Evolutionary conservation across 2,797 vertebrate species (phyloP).

Genomic region (Enteromius argenteus): DNA sequence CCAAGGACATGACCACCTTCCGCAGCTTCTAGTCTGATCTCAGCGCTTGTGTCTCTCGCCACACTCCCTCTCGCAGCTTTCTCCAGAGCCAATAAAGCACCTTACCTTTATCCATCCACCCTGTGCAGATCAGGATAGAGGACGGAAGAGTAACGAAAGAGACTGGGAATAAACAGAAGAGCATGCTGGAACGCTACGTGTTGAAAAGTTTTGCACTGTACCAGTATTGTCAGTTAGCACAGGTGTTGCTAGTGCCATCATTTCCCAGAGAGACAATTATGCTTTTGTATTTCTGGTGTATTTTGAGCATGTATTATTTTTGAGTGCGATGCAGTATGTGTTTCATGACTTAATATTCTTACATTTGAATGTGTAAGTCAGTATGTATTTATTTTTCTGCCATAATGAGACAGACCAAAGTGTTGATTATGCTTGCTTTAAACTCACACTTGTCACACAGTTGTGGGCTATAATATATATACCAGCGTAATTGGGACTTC

Average conservation of each 20-base stretch:
- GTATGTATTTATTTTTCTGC: constrained; percentile 8
- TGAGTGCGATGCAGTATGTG: not conserved
- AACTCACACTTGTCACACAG: not conserved
- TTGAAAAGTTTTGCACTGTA: not conserved
- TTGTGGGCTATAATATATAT: not conserved
- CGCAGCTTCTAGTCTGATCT: constrained; percentile 84
- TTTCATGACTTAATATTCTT: not conserved
- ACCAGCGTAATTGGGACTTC: not conserved
- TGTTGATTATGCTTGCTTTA: not conserved
- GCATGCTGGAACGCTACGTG: not conserved
- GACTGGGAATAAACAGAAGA: not conserved
- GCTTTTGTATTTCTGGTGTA: not conserved
- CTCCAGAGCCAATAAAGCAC: not conserved
- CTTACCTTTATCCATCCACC: not conserved
- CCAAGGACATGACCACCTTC: constrained; percentile 97
- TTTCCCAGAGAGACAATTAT: not conserved
- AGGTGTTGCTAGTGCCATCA: constrained; percentile 22
- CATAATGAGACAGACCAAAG: not conserved
- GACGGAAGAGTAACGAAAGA: not conserved
- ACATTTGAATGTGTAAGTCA: not conserved
- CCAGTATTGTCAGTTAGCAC: not conserved
- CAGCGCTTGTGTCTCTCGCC: not conserved
- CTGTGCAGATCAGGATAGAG: not conserved
- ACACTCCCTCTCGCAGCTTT: not conserved
- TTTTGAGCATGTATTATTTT: not conserved